Conservation (phyloP, 2,888 invertebrate genomes). For the Stomorhina lunata region DNA sequence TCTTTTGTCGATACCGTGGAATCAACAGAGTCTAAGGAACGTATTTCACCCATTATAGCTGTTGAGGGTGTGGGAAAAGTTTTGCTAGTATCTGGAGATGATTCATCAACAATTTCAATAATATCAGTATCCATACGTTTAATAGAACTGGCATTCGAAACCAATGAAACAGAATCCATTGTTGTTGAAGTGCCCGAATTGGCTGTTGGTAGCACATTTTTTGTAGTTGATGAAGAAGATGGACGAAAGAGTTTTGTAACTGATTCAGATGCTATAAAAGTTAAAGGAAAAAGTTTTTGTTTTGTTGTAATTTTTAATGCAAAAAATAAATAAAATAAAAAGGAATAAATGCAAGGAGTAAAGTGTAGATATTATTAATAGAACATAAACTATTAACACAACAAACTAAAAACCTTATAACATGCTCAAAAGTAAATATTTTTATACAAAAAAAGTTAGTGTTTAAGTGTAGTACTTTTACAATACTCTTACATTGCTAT, state of each 20-base stretch:
- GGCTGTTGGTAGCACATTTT: constrained; percentile 71
- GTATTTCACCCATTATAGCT: constrained; percentile 63
- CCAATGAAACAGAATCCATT: constrained; percentile 76
- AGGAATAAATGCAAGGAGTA: background rate
- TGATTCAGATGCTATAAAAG: constrained; percentile 74
- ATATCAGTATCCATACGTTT: constrained; percentile 69
- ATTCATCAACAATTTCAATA: constrained; percentile 58
- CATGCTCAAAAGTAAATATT: constrained; percentile 56
- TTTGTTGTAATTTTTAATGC: constrained; percentile 29
- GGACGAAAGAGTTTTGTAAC: constrained; percentile 79
- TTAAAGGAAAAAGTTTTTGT: constrained; percentile 35
- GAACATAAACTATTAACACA: constrained; percentile 63
- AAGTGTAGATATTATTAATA: constrained; percentile 40
- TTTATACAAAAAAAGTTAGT: constrained; percentile 13
- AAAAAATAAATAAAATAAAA: constrained; percentile 4
- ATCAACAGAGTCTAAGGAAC: constrained; percentile 59
- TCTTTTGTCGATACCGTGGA: constrained; percentile 58
- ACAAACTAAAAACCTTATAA: constrained; percentile 55
- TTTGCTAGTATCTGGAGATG: constrained; percentile 62
- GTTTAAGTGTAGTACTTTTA: background rate
- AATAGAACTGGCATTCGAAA: constrained; percentile 76
- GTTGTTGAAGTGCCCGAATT: constrained; percentile 67
- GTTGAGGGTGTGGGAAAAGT: constrained; percentile 63
- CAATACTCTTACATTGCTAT: background rate
- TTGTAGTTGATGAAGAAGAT: constrained; percentile 71